These are phyloP conservation scores for Tachystola acroxantha DNA, from an alignment of 2,888 invertebrate genomes.

Conservation along the genomic window DNA sequence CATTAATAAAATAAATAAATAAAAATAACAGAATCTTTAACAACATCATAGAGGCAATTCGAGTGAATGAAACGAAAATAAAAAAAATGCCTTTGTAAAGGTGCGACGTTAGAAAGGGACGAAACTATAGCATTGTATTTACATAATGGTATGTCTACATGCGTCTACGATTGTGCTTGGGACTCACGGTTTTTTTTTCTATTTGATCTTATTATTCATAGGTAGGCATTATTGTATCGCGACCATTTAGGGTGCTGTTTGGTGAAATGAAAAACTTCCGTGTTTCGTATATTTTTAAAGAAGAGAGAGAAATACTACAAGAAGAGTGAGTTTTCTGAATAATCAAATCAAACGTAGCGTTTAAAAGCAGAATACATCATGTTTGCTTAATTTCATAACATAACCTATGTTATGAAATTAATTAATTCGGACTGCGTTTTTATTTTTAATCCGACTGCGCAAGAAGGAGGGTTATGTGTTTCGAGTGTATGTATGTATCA, in stretches of 20 bases:
- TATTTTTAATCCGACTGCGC: too few relatives aligned
- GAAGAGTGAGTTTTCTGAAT: too few relatives aligned
- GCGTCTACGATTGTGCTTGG: slow-evolving; percentile 62
- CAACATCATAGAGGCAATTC: slow-evolving; percentile 48
- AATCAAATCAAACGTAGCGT: too few relatives aligned
- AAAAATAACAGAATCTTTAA: slow-evolving; percentile 26
- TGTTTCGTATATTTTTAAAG: too few relatives aligned
- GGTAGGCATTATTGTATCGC: slow-evolving; percentile 61
- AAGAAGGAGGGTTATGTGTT: too few relatives aligned
- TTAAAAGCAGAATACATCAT: too few relatives aligned
- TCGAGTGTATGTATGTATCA: too few relatives aligned
- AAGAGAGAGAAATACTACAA: too few relatives aligned
- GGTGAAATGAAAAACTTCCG: neutral
- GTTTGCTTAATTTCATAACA: too few relatives aligned
- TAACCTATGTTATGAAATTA: too few relatives aligned
- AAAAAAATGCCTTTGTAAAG: slow-evolving; percentile 32
- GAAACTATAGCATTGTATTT: slow-evolving; percentile 56
- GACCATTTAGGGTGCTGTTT: slow-evolving; percentile 20
- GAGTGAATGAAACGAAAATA: slow-evolving; percentile 40
- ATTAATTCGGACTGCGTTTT: too few relatives aligned
- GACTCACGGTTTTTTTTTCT: slow-evolving; percentile 50
- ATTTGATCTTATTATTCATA: slow-evolving; percentile 71
- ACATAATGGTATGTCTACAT: slow-evolving; percentile 70
- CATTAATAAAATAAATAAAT: slow-evolving; percentile 7
- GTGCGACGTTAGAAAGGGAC: slow-evolving; percentile 33